phyloP scores from a whole-genome alignment of 2,797 vertebrate genomes.

The Karalla daura region DNA sequence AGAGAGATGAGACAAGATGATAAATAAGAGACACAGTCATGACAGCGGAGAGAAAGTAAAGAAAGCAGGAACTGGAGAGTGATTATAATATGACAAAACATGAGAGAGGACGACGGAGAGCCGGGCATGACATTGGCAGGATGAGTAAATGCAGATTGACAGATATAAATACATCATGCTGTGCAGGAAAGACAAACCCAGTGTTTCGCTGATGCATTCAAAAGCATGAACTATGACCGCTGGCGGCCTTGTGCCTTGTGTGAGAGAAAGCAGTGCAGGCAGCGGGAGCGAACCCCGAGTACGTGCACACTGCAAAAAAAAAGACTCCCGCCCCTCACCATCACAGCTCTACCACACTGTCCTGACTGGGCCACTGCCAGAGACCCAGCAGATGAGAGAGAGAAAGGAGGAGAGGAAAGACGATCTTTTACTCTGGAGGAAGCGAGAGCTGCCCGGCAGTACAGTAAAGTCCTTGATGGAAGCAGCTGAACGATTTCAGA shows the following conservation, averaged over 20 bases:
- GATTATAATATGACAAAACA: constrained; percentile 16
- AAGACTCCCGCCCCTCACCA: constrained; percentile 70
- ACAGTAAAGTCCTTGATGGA: not conserved
- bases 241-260: constrained; percentile 46
- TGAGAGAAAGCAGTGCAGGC: constrained; percentile 21
- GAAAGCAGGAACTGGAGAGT: constrained; percentile 18
- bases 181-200: constrained; percentile 30
- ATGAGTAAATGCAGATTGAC: constrained; percentile 37
- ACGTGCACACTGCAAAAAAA: constrained; percentile 52
- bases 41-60: constrained; percentile 8
- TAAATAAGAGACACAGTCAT: constrained; percentile 2
- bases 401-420: constrained; percentile 39
- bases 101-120: constrained; percentile 9
- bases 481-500: not conserved
- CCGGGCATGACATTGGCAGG: constrained; percentile 18
- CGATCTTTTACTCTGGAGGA: constrained; percentile 20
- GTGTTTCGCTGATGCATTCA: constrained; percentile 34
- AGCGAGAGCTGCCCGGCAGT: not conserved
- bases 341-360: constrained; percentile 84
- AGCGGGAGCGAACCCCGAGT: constrained; percentile 22
- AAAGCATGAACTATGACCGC: constrained; percentile 33
- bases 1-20: constrained; percentile 4
- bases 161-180: constrained; percentile 58
- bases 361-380: constrained; percentile 79
- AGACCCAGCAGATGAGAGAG: constrained; percentile 60